Conservation (phyloP, 53 echinoderm and acorn worm species). For the Arbacia lixula region DNA sequence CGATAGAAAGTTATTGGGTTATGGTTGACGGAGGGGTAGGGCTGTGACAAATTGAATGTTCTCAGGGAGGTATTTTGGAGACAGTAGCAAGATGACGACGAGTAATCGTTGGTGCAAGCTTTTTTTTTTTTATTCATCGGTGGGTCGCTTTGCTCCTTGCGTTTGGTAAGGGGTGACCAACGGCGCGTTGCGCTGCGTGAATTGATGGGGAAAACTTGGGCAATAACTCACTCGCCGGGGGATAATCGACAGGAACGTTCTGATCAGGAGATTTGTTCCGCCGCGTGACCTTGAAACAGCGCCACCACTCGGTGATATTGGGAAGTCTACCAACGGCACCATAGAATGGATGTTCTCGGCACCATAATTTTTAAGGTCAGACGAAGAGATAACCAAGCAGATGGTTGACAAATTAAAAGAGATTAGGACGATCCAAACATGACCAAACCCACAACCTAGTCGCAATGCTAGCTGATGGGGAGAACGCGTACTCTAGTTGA, state of each 20-base stretch:
- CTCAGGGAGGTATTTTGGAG: conserved; percentile 20
- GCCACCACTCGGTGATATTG: no score
- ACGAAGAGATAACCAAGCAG: no score
- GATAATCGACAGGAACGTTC: conserved; percentile 23
- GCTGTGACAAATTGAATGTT: conserved; percentile 52
- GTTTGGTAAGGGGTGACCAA: conserved; percentile 32
- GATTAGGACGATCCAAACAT: no score
- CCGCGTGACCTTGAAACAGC: neutral
- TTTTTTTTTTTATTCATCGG: no score
- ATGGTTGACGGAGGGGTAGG: conserved; percentile 21
- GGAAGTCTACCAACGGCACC: no score
- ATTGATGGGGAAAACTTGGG: conserved; percentile 41
- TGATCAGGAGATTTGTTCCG: neutral
- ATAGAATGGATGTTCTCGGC: no score
- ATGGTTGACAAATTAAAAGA: no score
- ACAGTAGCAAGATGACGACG: conserved; percentile 44
- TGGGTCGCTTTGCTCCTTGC: neutral
- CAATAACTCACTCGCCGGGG: conserved; percentile 56
- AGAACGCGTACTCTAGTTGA: no score
- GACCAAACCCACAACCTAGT: no score
- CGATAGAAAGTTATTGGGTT: conserved; percentile 50
- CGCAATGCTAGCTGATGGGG: no score
- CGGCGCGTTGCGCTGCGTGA: conserved; percentile 33
- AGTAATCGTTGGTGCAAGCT: conserved; percentile 27
- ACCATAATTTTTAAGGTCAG: no score